Evolutionary conservation across 2,113 vertebrate genomes (phyloP).

Genomic region (Gobiocypris rarus): DNA sequence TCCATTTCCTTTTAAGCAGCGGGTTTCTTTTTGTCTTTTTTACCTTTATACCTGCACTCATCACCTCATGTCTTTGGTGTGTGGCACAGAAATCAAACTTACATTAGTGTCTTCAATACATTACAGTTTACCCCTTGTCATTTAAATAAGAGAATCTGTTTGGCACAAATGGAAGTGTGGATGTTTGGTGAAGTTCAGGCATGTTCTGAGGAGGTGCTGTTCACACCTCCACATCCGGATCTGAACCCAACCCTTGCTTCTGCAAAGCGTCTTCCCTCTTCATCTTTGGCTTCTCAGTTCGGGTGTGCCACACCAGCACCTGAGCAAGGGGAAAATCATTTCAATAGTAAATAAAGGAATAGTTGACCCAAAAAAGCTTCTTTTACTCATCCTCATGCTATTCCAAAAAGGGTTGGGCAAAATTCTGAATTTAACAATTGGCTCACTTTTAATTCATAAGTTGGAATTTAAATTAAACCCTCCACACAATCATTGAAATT

Average conservation of each 20-base stretch:
- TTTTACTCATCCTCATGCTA: not conserved
- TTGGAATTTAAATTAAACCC: not conserved
- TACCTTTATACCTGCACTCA: not conserved
- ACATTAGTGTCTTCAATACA: not conserved
- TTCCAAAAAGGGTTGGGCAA: not conserved
- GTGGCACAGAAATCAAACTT: not conserved
- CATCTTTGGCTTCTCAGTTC: slow-evolving; percentile 93
- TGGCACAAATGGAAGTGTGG: slow-evolving; percentile 19
- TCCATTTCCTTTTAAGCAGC: not conserved
- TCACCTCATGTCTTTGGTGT: slow-evolving; percentile 17
- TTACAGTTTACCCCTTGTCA: not conserved
- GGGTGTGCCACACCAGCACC: slow-evolving; percentile 92
- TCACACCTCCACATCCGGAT: slow-evolving; percentile 85
- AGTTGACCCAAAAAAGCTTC: not conserved
- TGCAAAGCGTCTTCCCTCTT: slow-evolving; percentile 87
- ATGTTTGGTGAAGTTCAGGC: slow-evolving; percentile 19
- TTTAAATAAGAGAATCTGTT: not conserved
- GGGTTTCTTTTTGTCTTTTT: not conserved
- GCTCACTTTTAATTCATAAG: not conserved
- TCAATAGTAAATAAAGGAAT: not conserved
- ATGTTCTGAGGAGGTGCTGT: slow-evolving; percentile 13
- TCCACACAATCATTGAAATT: not conserved
- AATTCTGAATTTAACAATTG: not conserved
- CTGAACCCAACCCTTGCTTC: slow-evolving; percentile 86
- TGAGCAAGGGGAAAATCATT: slow-evolving; percentile 58